A percentile compares a stretch with the other conserved stretches of the same genome.
phyloP scores from a whole-genome alignment of 2,113 vertebrate species.

The Indicator indicator region DNA sequence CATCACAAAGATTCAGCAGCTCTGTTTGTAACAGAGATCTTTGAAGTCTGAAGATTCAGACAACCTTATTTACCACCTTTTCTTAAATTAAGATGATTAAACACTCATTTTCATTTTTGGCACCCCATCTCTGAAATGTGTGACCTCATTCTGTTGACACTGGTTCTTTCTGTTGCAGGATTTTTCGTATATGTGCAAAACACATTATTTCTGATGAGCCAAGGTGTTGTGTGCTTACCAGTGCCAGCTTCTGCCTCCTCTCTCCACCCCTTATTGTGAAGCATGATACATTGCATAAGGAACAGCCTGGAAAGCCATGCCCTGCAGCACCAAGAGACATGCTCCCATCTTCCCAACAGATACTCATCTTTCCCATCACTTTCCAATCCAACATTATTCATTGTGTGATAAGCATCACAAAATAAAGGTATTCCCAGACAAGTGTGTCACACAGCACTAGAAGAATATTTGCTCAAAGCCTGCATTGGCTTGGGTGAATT shows the following conservation, averaged over 20 bases:
- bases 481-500: neutral
- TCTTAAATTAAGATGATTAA: neutral
- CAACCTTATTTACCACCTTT: neutral
- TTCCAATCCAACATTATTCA: neutral
- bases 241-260: neutral
- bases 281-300: neutral
- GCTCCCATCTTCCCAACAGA: neutral
- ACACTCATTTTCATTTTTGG: neutral
- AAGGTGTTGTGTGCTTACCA: neutral
- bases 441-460: neutral
- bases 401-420: neutral
- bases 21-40: neutral
- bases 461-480: neutral
- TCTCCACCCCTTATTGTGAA: neutral
- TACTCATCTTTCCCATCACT: neutral
- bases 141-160: accelerated
- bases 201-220: neutral
- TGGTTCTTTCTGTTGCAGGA: neutral
- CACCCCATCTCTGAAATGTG: neutral
- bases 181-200: neutral
- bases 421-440: neutral
- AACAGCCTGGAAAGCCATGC: neutral
- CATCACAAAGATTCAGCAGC: neutral
- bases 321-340: neutral
- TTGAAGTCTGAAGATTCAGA: neutral